Percentiles rank a stretch among this genome's conserved stretches.
Evolutionary conservation across 2,113 vertebrate species (phyloP).

Genomic region (Agapornis roseicollis): DNA sequence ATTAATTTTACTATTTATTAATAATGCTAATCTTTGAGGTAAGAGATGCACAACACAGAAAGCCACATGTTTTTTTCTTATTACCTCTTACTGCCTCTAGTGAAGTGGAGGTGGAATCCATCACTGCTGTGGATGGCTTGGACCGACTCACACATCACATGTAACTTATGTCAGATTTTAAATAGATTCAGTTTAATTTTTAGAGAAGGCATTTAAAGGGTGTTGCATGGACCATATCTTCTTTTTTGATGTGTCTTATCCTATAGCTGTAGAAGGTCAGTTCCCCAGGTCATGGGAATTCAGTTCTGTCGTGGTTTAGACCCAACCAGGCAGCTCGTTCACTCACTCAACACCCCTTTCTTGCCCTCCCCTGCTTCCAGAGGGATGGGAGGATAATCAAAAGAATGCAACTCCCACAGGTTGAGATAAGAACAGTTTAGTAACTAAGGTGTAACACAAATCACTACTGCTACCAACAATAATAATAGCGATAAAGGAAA

Average conservation of each 20-base stretch:
- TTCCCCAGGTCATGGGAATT: neutral
- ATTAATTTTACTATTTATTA: neutral
- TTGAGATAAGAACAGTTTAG: too few relatives aligned
- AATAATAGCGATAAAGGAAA: too few relatives aligned
- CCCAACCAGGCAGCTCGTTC: too few relatives aligned
- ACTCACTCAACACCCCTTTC: too few relatives aligned
- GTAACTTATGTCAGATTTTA: neutral
- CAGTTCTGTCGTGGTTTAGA: too few relatives aligned
- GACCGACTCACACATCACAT: neutral
- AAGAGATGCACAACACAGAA: neutral
- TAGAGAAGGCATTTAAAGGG: neutral
- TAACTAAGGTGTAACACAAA: too few relatives aligned
- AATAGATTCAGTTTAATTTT: neutral
- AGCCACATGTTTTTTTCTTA: neutral
- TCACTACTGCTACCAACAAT: too few relatives aligned
- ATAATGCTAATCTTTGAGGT: neutral
- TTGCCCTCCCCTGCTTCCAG: too few relatives aligned
- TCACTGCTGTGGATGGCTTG: neutral
- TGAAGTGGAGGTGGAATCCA: neutral
- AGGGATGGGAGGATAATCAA: too few relatives aligned
- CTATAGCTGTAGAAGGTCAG: neutral
- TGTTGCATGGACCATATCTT: neutral
- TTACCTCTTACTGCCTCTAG: neutral
- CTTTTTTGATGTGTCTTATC: neutral
- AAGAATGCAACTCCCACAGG: too few relatives aligned